Conservation (phyloP, 2,797 vertebrate genomes). For the Myiothlypis chrysogaster region DNA sequence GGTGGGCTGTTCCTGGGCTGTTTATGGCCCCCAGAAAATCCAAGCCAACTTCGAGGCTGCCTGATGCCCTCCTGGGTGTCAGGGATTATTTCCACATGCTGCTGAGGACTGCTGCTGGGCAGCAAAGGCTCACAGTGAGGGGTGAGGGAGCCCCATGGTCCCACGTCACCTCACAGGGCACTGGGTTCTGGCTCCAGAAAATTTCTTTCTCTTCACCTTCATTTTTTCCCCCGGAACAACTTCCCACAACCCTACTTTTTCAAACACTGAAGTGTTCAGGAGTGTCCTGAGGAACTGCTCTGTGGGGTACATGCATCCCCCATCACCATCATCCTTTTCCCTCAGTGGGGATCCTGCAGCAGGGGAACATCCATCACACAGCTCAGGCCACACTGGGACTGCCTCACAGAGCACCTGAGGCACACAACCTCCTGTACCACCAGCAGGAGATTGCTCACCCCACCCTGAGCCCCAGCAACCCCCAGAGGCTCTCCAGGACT, state of each 20-base stretch:
- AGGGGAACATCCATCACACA: neutral
- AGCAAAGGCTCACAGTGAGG: rapidly evolving
- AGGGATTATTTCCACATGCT: neutral
- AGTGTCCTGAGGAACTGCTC: neutral
- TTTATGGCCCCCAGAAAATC: neutral
- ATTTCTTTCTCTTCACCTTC: neutral
- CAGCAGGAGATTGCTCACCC: neutral
- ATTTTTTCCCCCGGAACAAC: neutral
- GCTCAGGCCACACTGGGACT: no score
- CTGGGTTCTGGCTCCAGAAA: neutral
- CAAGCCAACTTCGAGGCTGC: neutral
- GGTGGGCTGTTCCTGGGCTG: neutral
- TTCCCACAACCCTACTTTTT: neutral
- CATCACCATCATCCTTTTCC: neutral
- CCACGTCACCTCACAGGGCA: rapidly evolving
- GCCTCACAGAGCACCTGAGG: neutral
- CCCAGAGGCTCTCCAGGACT: neutral
- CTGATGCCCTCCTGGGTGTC: neutral
- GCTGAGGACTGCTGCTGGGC: rapidly evolving
- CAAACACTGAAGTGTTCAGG: neutral
- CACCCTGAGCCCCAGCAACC: neutral
- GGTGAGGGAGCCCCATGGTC: neutral
- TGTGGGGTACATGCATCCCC: rapidly evolving
- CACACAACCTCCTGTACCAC: neutral
- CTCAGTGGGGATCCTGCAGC: neutral